Conservation (phyloP, 1,140 invertebrate genomes). For the Danaus melanippus region DNA sequence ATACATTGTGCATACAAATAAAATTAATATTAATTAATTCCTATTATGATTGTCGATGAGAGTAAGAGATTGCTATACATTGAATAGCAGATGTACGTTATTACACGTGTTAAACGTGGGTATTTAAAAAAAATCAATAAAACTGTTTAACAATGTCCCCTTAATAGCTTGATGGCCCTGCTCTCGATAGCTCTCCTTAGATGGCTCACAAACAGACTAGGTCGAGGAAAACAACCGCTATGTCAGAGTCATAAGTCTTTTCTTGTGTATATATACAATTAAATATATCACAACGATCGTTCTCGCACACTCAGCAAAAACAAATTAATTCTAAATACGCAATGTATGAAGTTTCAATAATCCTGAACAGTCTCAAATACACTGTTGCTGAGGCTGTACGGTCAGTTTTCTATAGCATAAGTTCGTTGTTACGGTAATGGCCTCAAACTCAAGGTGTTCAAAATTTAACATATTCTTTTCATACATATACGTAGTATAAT, state of each 20-base stretch:
- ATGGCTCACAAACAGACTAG: conserved; percentile 67
- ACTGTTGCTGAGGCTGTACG: conserved; percentile 31
- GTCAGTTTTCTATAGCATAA: conserved; percentile 47
- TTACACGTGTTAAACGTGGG: no score
- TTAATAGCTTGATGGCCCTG: conserved; percentile 66
- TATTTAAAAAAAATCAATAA: conserved; percentile 30
- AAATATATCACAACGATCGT: conserved; percentile 31
- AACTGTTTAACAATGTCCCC: conserved; percentile 49
- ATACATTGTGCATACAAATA: no score
- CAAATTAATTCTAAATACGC: neutral
- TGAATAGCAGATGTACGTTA: no score
- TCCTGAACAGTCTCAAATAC: conserved; percentile 5
- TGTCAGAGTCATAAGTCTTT: conserved; percentile 63
- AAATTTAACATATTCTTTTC: conserved; percentile 14
- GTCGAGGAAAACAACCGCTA: conserved; percentile 67
- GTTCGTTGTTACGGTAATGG: conserved; percentile 50
- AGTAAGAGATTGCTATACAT: no score
- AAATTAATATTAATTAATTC: no score
- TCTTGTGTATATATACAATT: conserved; percentile 8
- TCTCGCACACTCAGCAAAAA: conserved; percentile 12
- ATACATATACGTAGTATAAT: no score
- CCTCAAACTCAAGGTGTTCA: conserved; percentile 45
- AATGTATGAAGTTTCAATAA: conserved; percentile 11
- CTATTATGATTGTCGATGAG: no score
- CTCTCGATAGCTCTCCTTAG: conserved; percentile 69